Percentiles rank a stretch among this genome's conserved stretches.
Evolutionary conservation across 2,797 vertebrate genomes (phyloP).

Genomic region (Carcharodon carcharias): DNA sequence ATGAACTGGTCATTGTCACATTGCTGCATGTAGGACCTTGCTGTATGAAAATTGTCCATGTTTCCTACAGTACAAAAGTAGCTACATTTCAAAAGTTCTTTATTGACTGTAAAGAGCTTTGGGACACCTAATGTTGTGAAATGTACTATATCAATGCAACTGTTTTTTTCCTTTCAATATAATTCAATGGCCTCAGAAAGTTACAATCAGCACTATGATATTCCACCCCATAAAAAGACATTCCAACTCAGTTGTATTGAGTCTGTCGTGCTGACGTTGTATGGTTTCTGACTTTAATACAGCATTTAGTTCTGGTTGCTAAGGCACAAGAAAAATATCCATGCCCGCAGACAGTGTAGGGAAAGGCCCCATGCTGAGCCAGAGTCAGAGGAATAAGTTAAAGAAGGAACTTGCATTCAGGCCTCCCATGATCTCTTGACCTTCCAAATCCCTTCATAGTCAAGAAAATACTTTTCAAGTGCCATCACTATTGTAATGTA

Average conservation of each 20-base stretch:
- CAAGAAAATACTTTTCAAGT: neutral
- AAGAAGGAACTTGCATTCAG: neutral
- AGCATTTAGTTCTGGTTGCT: neutral
- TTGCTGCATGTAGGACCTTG: too few relatives aligned
- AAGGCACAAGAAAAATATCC: neutral
- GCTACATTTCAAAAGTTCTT: too few relatives aligned
- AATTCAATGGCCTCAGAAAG: neutral
- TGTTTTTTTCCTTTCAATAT: neutral
- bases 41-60: too few relatives aligned
- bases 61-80: too few relatives aligned
- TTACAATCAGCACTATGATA: neutral
- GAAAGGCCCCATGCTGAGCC: neutral
- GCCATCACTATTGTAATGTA: neutral
- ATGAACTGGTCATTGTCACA: too few relatives aligned
- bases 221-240: neutral
- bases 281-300: neutral
- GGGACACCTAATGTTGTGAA: too few relatives aligned
- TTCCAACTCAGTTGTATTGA: neutral
- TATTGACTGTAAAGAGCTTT: too few relatives aligned
- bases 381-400: neutral
- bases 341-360: neutral
- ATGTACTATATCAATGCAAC: too few relatives aligned
- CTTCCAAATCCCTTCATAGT: neutral
- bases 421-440: neutral
- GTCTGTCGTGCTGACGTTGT: neutral